These are phyloP conservation scores for Nixonia krombeini DNA, from an alignment of 1,140 invertebrate species.

Conservation along the genomic window DNA sequence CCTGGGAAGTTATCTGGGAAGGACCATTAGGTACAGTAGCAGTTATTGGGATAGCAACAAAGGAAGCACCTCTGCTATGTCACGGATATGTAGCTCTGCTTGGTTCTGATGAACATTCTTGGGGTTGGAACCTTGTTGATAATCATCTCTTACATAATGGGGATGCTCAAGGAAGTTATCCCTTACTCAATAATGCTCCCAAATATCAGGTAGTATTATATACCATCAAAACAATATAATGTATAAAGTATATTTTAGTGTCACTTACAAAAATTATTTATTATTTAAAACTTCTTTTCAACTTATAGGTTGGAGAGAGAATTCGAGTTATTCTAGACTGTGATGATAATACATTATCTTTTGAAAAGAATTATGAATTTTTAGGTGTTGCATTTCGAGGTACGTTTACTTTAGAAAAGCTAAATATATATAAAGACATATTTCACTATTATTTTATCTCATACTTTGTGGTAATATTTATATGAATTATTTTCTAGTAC, in stretches of 20 bases:
- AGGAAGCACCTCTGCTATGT: slow-evolving; percentile 90
- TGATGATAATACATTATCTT: slow-evolving; percentile 96
- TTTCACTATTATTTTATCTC: too few relatives aligned
- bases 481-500: too few relatives aligned
- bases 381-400: slow-evolving; percentile 97
- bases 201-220: slow-evolving; percentile 89
- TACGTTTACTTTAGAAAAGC: too few relatives aligned
- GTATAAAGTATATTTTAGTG: slow-evolving; percentile 4
- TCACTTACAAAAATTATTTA: slow-evolving; percentile 11
- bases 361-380: slow-evolving; percentile 99
- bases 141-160: slow-evolving; percentile 98
- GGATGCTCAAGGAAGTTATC: slow-evolving; percentile 95
- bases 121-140: slow-evolving; percentile 99
- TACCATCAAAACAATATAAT: slow-evolving; percentile 4
- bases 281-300: slow-evolving; percentile 2
- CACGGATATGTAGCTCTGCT: slow-evolving; percentile 95
- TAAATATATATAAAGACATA: too few relatives aligned
- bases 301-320: slow-evolving; percentile 91
- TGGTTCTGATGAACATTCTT: slow-evolving; percentile 96
- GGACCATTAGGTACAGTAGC: slow-evolving; percentile 96
- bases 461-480: too few relatives aligned
- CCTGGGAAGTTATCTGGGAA: slow-evolving; percentile 99
- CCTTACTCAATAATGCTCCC: slow-evolving; percentile 95
- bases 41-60: slow-evolving; percentile 95
- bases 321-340: slow-evolving; percentile 98